Percentiles rank a stretch among this genome's conserved stretches.
These are phyloP conservation scores for Ischnura elegans DNA, from an alignment of 2,888 invertebrate genomes.

Conservation along the genomic window DNA sequence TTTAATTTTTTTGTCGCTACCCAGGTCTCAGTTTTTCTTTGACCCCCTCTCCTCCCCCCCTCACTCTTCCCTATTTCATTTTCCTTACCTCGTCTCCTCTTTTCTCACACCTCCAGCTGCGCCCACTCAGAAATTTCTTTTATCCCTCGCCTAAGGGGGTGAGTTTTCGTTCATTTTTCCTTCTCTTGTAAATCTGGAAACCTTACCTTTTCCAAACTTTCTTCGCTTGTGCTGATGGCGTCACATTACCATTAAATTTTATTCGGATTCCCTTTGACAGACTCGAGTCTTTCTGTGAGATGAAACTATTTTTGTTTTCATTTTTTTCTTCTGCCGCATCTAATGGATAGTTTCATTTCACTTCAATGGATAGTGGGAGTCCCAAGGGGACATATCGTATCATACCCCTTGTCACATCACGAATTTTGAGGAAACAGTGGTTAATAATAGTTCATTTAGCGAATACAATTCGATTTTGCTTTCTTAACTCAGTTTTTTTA, in stretches of 20 bases:
- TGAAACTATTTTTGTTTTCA: background rate
- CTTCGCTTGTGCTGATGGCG: background rate
- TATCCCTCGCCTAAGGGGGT: background rate
- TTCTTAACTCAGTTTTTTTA: no score
- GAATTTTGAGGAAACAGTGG: no score
- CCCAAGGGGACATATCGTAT: background rate
- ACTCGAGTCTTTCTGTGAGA: background rate
- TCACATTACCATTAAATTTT: background rate
- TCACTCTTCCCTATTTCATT: background rate
- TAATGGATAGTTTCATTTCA: background rate
- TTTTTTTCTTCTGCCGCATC: no score
- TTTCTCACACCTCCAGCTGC: background rate
- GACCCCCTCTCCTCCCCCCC: background rate
- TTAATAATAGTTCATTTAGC: background rate
- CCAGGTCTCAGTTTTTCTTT: background rate
- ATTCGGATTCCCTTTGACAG: background rate
- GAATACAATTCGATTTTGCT: background rate
- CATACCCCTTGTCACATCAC: no score
- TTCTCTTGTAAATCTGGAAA: background rate
- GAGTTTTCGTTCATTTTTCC: background rate
- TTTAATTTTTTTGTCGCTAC: background rate
- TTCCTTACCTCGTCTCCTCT: no score
- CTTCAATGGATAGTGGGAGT: no score
- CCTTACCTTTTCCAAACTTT: background rate
- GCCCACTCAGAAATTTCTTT: background rate